Evolutionary conservation across 2,888 invertebrate species (phyloP), one percentile per base, ranked within the genome.

Genomic region (Hypolimnas misippus): DNA sequence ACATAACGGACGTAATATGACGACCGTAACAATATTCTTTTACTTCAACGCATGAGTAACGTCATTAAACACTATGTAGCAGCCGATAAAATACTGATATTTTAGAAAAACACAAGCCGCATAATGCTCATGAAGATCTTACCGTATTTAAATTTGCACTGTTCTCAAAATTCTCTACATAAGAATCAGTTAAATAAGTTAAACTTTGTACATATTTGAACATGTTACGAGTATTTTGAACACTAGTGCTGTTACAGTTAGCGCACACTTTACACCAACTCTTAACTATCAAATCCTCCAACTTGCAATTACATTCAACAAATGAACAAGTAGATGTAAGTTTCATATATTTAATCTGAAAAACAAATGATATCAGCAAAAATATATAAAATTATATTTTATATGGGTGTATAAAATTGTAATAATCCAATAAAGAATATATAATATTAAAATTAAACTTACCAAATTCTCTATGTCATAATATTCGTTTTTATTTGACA

Each of bases 261-360:
- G 81, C 80, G 51, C 90, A 89, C 1, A 72, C 73, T 57, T 74
- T 81, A 12, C 63, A 60, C 91, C 89, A 90, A 1, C 76, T 73
- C 31, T 70, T 71, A 0, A 82, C 59, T 2, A 87, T 12, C 4
- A 66, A 70, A 0, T 74, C 74, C 38, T 81, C 78, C n/a, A 84
- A 33, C 16, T 53, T 67, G 31, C 70, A 66, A 21, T 78, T 74
- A 1, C 72, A 66, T 42, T 71, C 74, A 4, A 66, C 65, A 19
- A 78, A 73, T 1, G 74, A 67, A 73, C 86, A 87, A 0, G 84
- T 83, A 16, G 85, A 73, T 21, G 80, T 75, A 12, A 87, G 61
- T 51, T 77, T 76, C 17, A 83, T 76, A n/a, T 74, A 16, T 59
- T 78, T 75, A 55, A 78, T 77, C 89, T 89, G 77, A 46, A 82